Percentiles rank a stretch among this genome's conserved stretches.
Conservation (phyloP, 1,140 invertebrate species). For the Ips typographus region DNA sequence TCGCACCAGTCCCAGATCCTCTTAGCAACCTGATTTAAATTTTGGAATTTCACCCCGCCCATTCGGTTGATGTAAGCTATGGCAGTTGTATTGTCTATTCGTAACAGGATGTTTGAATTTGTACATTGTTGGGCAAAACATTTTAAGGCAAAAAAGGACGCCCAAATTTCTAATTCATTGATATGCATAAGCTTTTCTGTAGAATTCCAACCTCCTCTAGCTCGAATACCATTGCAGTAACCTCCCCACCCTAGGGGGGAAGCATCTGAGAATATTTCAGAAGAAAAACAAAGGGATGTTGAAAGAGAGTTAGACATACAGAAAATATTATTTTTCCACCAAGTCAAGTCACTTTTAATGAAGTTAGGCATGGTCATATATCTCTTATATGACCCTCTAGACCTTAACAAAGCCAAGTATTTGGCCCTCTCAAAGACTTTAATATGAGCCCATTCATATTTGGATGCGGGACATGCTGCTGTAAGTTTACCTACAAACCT, state of each 20-base stretch:
- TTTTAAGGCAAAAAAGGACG: too few species aligned
- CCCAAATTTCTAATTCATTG: too few species aligned
- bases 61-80: not conserved
- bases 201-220: too few species aligned
- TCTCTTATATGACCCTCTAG: not conserved
- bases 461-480: not conserved
- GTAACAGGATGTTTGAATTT: too few species aligned
- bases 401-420: not conserved
- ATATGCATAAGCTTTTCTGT: too few species aligned
- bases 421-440: too few species aligned
- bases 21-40: not conserved
- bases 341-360: not conserved
- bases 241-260: too few species aligned
- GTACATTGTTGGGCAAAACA: too few species aligned
- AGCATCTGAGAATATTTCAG: not conserved
- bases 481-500: not conserved
- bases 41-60: not conserved
- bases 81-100: not conserved
- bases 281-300: not conserved
- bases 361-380: too few species aligned
- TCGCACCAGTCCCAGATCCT: slow-evolving; percentile 41
- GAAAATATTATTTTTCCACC: not conserved
- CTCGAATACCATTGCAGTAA: too few species aligned
- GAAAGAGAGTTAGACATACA: not conserved
- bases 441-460: too few species aligned